Evolutionary conservation across 2,113 vertebrate genomes (phyloP).

Genomic region (Puffinus mauretanicus): DNA sequence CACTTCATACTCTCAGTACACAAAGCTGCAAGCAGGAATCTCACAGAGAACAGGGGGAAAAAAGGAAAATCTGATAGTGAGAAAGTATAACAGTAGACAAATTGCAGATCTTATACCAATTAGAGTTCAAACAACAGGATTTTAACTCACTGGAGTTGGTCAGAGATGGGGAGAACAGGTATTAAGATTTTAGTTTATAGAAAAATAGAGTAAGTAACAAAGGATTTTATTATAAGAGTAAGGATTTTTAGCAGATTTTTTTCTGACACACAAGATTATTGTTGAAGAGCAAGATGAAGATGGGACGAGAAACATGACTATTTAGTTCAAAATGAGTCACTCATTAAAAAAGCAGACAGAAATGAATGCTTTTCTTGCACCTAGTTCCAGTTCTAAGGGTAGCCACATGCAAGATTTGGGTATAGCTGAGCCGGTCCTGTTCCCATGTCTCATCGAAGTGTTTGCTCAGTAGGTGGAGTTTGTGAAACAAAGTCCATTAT

Average conservation of each 20-base stretch:
- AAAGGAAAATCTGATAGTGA: background rate
- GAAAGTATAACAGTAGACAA: background rate
- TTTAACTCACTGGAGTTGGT: background rate
- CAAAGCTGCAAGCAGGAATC: background rate
- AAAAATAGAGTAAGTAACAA: background rate
- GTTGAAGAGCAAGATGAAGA: background rate
- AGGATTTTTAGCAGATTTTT: background rate
- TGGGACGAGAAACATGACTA: background rate
- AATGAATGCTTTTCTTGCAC: background rate
- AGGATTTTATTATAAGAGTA: background rate
- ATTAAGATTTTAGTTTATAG: background rate
- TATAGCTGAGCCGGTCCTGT: background rate
- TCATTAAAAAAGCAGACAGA: background rate
- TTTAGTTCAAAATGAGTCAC: background rate
- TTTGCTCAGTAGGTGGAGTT: slow-evolving; percentile 39
- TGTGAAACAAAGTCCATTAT: background rate
- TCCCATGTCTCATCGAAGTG: background rate
- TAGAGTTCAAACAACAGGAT: background rate
- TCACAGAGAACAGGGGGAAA: background rate
- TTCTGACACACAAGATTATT: background rate
- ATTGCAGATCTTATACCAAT: background rate
- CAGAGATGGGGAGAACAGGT: background rate
- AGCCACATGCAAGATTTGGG: background rate
- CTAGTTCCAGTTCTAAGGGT: background rate
- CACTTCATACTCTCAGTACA: background rate